Evolutionary conservation across 37 sponge, comb jelly and placozoan species (phyloP).

Genomic region (Bolinopsis microptera): DNA sequence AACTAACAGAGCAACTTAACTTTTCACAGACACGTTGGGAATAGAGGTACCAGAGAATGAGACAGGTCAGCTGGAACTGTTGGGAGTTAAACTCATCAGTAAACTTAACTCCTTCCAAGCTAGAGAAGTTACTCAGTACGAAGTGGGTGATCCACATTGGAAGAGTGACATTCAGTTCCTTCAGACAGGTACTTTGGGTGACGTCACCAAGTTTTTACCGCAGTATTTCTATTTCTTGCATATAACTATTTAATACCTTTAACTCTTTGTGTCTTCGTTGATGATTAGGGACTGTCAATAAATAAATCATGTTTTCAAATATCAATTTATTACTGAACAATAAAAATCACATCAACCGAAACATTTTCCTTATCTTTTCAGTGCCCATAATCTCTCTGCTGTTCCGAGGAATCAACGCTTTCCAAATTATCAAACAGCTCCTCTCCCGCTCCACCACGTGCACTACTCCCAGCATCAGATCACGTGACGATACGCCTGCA

Average conservation of each 20-base stretch:
- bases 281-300: too few species aligned
- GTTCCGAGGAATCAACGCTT: slow-evolving; percentile 55
- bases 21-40: slow-evolving; percentile 56
- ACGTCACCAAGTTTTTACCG: too few species aligned
- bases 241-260: too few species aligned
- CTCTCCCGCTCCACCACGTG: not conserved
- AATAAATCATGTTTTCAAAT: too few species aligned
- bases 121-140: slow-evolving; percentile 29
- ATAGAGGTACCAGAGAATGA: not conserved
- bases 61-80: slow-evolving; percentile 33
- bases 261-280: too few species aligned
- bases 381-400: slow-evolving; percentile 38
- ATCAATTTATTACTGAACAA: too few species aligned
- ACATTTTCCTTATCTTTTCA: not conserved
- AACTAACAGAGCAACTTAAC: too few species aligned
- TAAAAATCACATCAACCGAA: too few species aligned
- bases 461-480: not conserved
- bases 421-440: slow-evolving; percentile 7
- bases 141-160: slow-evolving; percentile 36
- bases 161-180: slow-evolving; percentile 44
- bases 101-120: slow-evolving; percentile 35
- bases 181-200: too few species aligned
- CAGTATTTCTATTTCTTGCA: not conserved
- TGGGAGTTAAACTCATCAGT: slow-evolving; percentile 46
- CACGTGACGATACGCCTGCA: not conserved